Percentiles rank a stretch among this genome's conserved stretches.
Evolutionary conservation across 2,888 invertebrate species (phyloP).

Genomic region (Lepidochrysops patricia): DNA sequence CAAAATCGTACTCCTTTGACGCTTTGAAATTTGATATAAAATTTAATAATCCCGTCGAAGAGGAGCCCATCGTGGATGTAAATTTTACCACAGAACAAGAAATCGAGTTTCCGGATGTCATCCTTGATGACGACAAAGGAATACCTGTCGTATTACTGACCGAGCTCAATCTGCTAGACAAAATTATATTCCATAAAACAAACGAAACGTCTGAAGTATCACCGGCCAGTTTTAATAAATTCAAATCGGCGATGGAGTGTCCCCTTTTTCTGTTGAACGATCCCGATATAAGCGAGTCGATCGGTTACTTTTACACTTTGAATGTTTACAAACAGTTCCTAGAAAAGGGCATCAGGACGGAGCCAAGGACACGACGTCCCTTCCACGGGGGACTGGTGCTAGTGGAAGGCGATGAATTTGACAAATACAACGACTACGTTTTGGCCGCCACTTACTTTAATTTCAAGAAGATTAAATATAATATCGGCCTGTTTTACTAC

Average conservation of each 20-base stretch:
- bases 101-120: constrained; percentile 41
- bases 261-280: constrained; percentile 36
- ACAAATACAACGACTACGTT: constrained; percentile 41
- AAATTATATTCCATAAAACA: constrained; percentile 32
- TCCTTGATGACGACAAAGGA: constrained; percentile 37
- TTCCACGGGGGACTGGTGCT: constrained; percentile 39
- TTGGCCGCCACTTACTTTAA: constrained; percentile 39
- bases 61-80: constrained; percentile 31
- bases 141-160: constrained; percentile 37
- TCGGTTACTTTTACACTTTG: constrained; percentile 40
- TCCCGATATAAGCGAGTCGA: constrained; percentile 33
- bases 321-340: constrained; percentile 38
- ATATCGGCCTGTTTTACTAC: constrained; percentile 37
- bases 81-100: constrained; percentile 33
- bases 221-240: constrained; percentile 34
- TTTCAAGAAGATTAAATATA: constrained; percentile 34
- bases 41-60: constrained; percentile 25
- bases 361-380: constrained; percentile 36
- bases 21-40: constrained; percentile 32
- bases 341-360: constrained; percentile 26
- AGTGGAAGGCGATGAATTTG: constrained; percentile 33
- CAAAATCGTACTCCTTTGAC: constrained; percentile 35
- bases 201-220: background rate
- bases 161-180: constrained; percentile 32
- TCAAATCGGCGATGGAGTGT: constrained; percentile 34